These are phyloP conservation scores for Myiagra hebetior DNA, from an alignment of 2,113 vertebrate genomes.

Conservation along the genomic window DNA sequence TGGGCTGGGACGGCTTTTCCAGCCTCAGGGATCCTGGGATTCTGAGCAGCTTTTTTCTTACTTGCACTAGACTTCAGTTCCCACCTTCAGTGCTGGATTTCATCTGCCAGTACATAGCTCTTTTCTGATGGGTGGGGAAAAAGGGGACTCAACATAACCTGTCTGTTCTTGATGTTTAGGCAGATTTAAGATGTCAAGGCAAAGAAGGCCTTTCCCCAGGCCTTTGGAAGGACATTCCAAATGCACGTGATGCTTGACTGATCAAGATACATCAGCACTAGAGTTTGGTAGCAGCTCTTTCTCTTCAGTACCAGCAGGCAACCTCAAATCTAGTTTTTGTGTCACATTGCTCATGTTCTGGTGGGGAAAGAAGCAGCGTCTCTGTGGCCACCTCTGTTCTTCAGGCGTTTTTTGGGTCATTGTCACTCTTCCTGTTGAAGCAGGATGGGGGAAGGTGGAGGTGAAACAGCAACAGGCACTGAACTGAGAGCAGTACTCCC, in stretches of 20 bases:
- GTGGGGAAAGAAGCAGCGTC: not conserved
- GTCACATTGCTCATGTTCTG: not conserved
- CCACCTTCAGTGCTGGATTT: not conserved
- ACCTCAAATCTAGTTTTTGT: not conserved
- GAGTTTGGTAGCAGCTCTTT: not conserved
- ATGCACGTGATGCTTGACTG: not conserved
- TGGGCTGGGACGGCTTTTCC: not conserved
- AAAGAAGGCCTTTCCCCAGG: not conserved
- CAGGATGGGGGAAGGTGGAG: not conserved
- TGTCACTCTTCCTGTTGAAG: not conserved
- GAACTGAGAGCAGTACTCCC: not conserved
- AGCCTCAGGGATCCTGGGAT: not conserved
- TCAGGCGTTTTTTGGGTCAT: rapidly evolving
- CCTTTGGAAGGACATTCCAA: not conserved
- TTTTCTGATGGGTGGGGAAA: not conserved
- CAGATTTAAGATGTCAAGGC: not conserved
- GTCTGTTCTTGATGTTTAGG: not conserved
- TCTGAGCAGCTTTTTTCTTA: not conserved
- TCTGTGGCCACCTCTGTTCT: not conserved
- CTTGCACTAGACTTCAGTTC: rapidly evolving
- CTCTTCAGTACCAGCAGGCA: not conserved
- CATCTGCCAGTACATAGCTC: not conserved
- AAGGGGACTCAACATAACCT: not conserved
- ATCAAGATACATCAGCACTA: not conserved
- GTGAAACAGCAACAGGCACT: not conserved